Evolutionary conservation across 2,797 vertebrate genomes (phyloP).

Genomic region (Tapirus indicus): DNA sequence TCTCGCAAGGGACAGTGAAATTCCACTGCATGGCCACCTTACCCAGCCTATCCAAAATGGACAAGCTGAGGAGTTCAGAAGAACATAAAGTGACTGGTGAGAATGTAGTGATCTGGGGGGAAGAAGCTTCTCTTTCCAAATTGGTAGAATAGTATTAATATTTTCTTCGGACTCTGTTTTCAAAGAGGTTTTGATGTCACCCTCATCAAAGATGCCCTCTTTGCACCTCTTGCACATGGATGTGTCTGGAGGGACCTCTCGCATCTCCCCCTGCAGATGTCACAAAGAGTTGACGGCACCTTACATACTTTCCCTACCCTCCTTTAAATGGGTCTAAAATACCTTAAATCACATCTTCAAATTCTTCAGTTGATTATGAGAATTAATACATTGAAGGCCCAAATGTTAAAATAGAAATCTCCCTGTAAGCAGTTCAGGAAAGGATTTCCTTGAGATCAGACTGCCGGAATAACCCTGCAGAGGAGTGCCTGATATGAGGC

Average conservation of each 20-base stretch:
- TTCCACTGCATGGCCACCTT: background rate
- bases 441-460: background rate
- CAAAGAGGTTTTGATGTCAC: background rate
- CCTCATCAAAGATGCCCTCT: background rate
- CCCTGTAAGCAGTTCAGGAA: background rate
- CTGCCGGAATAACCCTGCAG: background rate
- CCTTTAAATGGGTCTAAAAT: background rate
- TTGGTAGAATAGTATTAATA: background rate
- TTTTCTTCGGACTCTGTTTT: background rate
- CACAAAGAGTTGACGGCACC: background rate
- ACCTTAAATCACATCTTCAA: background rate
- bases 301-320: fast-evolving
- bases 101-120: background rate
- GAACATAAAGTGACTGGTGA: background rate
- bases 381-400: background rate
- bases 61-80: too few species aligned
- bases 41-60: background rate
- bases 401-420: background rate
- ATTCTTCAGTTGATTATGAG: background rate
- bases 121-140: background rate
- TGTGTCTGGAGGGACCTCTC: background rate
- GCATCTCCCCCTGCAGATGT: background rate
- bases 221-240: background rate
- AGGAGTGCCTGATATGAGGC: fast-evolving
- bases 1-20: background rate